Percentiles rank a stretch among this genome's conserved stretches.
Conservation (phyloP, 1,140 invertebrate species). For the Protaetia brevitarsis region DNA sequence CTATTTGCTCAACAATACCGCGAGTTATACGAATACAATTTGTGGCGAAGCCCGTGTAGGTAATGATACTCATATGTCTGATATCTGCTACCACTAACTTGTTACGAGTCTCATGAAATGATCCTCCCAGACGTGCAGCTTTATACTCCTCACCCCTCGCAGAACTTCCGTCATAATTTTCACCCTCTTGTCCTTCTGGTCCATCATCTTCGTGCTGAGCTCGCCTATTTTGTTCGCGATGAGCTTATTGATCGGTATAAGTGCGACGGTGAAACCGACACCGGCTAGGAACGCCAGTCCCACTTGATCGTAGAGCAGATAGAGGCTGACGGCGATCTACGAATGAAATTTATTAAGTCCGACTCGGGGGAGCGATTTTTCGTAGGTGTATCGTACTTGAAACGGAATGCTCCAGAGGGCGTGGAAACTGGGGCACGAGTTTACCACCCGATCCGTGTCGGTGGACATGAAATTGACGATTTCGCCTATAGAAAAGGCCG, state of each 20-base stretch:
- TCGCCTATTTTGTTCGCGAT: constrained; percentile 88
- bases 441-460: constrained; percentile 91
- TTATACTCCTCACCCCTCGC: constrained; percentile 82
- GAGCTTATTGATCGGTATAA: constrained; percentile 93
- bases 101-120: constrained; percentile 65
- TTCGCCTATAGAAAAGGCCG: constrained; percentile 74
- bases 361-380: neutral
- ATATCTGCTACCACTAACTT: constrained; percentile 38
- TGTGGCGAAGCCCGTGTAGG: too few species aligned
- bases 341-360: constrained; percentile 42
- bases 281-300: constrained; percentile 90
- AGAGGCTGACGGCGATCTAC: constrained; percentile 76
- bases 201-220: constrained; percentile 86
- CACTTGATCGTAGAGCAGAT: constrained; percentile 82
- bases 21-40: too few species aligned
- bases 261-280: constrained; percentile 76
- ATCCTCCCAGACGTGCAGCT: constrained; percentile 91
- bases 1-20: too few species aligned
- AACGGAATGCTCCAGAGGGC: constrained; percentile 95
- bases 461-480: constrained; percentile 97
- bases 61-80: neutral
- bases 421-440: constrained; percentile 94
- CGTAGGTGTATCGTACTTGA: constrained; percentile 58
- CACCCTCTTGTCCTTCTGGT: constrained; percentile 86
- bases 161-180: constrained; percentile 86